Percentiles rank a stretch among this genome's conserved stretches.
Conservation (phyloP, 2,888 invertebrate species). For the Camptogramma bilineatum region DNA sequence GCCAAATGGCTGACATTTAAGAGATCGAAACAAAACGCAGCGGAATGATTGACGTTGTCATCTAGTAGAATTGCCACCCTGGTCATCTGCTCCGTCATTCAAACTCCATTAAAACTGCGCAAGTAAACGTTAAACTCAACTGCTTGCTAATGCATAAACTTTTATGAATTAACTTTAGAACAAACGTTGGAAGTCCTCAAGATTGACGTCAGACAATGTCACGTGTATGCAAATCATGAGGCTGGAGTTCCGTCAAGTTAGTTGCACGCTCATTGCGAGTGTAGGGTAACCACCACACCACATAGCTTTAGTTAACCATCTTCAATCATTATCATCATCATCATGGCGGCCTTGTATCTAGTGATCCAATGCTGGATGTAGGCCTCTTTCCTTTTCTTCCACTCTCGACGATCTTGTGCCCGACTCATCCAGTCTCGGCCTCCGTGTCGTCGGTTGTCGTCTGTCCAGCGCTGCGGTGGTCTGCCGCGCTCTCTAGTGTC, state of each 20-base stretch:
- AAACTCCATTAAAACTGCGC: conserved; percentile 29
- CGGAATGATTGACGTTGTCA: too few species aligned
- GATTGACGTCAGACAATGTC: conserved; percentile 43
- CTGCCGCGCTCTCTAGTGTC: too few species aligned
- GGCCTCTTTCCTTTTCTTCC: too few species aligned
- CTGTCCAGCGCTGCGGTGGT: too few species aligned
- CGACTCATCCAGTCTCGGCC: too few species aligned
- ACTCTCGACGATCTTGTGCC: too few species aligned
- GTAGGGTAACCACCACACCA: conserved; percentile 25
- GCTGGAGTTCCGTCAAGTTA: conserved; percentile 30
- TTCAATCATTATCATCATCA: too few species aligned
- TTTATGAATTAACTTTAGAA: conserved; percentile 39
- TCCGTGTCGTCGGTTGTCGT: too few species aligned
- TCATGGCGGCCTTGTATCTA: too few species aligned
- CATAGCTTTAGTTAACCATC: background rate
- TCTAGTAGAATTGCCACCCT: background rate
- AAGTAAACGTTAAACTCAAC: conserved; percentile 30
- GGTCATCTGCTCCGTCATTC: conserved; percentile 27
- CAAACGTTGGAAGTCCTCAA: conserved; percentile 37
- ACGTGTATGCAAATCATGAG: conserved; percentile 43
- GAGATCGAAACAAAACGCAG: too few species aligned
- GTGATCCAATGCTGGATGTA: too few species aligned
- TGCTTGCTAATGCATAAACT: conserved; percentile 38
- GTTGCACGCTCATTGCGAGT: conserved; percentile 30
- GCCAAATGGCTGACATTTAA: too few species aligned